phyloP scores from a whole-genome alignment of 2,888 invertebrate species.

The Onthophagus sagittarius region DNA sequence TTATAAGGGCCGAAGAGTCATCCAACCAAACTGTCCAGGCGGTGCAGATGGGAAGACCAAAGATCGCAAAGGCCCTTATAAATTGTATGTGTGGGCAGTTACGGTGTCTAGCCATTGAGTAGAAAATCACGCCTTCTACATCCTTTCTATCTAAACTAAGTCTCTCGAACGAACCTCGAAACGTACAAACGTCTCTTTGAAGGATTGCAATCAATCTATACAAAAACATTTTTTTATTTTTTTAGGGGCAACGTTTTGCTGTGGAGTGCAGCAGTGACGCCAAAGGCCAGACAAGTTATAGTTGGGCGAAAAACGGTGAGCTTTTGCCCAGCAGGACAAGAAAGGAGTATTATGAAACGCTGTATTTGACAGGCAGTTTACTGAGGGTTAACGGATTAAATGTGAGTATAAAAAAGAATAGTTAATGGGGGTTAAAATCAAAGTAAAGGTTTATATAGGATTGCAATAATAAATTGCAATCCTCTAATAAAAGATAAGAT shows the following conservation, averaged over 20 bases:
- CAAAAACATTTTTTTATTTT: constrained; percentile 16
- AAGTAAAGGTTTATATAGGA: neutral
- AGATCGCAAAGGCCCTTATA: neutral
- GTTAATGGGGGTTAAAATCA: neutral
- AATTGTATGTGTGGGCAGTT: neutral
- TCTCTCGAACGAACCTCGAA: neutral
- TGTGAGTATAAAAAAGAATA: constrained; percentile 47
- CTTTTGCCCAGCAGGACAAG: constrained; percentile 68
- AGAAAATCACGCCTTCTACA: no score
- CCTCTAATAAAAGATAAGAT: no score
- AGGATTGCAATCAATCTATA: neutral
- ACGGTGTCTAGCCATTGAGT: neutral
- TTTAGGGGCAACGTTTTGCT: constrained; percentile 64
- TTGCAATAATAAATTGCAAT: no score
- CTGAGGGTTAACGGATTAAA: constrained; percentile 72
- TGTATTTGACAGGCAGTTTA: constrained; percentile 80
- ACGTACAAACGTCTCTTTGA: neutral
- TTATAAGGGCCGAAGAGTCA: neutral
- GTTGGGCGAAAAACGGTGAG: constrained; percentile 75
- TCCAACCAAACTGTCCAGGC: neutral
- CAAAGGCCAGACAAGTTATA: constrained; percentile 60
- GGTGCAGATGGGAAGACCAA: neutral
- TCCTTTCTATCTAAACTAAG: neutral
- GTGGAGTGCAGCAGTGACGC: constrained; percentile 71
- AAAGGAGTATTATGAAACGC: constrained; percentile 75